These are phyloP conservation scores for Rhinophrynus dorsalis DNA, from an alignment of 2,797 vertebrate species.

Conservation along the genomic window DNA sequence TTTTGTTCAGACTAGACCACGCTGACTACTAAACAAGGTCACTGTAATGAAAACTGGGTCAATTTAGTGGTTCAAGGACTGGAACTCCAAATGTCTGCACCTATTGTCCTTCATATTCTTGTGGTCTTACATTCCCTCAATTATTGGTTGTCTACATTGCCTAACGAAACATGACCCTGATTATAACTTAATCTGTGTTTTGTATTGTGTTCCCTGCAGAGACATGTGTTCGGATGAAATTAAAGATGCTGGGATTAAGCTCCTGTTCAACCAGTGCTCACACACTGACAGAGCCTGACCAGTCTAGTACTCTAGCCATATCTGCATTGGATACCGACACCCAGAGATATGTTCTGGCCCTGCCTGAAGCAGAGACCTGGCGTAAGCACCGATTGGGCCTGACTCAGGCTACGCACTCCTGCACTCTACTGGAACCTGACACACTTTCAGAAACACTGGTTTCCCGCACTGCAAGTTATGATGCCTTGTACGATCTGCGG, in stretches of 20 bases:
- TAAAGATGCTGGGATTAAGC: conserved; percentile 85
- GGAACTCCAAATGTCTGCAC: no score
- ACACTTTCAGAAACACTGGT: conserved; percentile 70
- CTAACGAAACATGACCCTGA: no score
- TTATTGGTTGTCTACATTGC: no score
- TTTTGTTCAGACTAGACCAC: no score
- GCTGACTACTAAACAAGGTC: no score
- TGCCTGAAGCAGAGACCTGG: conserved; percentile 81
- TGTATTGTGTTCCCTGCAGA: conserved; percentile 65
- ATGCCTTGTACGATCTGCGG: conserved; percentile 73
- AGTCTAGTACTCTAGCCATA: conserved; percentile 50
- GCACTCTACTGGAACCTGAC: conserved; percentile 75
- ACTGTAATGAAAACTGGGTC: no score
- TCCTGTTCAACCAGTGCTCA: conserved; percentile 75
- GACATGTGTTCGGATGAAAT: conserved; percentile 78
- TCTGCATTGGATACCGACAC: conserved; percentile 64
- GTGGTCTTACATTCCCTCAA: no score
- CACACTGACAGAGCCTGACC: conserved; percentile 75
- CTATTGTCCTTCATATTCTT: no score
- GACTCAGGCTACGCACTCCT: conserved; percentile 67
- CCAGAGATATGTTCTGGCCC: conserved; percentile 70
- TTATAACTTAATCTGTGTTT: no score
- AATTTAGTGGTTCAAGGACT: no score
- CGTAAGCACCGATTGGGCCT: conserved; percentile 74
- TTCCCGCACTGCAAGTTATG: conserved; percentile 73